These are phyloP conservation scores for Scelioninae gen. 2 DNA, from an alignment of 2,888 invertebrate species.

Conservation along the genomic window DNA sequence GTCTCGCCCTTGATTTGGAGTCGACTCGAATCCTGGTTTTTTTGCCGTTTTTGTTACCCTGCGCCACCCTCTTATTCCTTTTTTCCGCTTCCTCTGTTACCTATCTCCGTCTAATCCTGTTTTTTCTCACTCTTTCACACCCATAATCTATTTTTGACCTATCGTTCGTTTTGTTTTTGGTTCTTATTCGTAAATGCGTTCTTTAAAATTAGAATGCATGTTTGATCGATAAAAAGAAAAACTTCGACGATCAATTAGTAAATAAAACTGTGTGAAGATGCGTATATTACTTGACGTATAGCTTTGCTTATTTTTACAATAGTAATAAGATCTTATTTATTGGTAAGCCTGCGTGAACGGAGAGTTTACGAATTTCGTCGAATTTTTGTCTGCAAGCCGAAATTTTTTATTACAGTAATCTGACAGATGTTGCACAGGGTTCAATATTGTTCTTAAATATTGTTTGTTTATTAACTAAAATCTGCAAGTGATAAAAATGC, in stretches of 20 bases:
- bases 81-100: constrained; percentile 19
- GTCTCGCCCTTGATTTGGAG: constrained; percentile 71
- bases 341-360: too few relatives aligned
- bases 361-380: too few relatives aligned
- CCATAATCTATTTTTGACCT: constrained; percentile 40
- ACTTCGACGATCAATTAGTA: constrained; percentile 16
- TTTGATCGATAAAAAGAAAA: constrained; percentile 26
- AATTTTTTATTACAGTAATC: too few relatives aligned
- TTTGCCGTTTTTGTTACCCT: constrained; percentile 46
- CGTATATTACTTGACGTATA: not conserved
- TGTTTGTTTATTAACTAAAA: too few relatives aligned
- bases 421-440: too few relatives aligned
- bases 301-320: too few relatives aligned
- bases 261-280: not conserved
- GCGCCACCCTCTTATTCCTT: constrained; percentile 37
- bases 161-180: constrained; percentile 24
- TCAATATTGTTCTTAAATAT: too few relatives aligned
- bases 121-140: constrained; percentile 32
- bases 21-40: constrained; percentile 64
- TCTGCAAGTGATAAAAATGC: too few relatives aligned
- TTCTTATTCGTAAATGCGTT: constrained; percentile 26
- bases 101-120: constrained; percentile 2
- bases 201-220: constrained; percentile 32
- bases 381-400: too few relatives aligned
- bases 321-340: too few relatives aligned